Evolutionary conservation across 1,140 invertebrate species (phyloP).

Genomic region (Armadillidium nasatum): DNA sequence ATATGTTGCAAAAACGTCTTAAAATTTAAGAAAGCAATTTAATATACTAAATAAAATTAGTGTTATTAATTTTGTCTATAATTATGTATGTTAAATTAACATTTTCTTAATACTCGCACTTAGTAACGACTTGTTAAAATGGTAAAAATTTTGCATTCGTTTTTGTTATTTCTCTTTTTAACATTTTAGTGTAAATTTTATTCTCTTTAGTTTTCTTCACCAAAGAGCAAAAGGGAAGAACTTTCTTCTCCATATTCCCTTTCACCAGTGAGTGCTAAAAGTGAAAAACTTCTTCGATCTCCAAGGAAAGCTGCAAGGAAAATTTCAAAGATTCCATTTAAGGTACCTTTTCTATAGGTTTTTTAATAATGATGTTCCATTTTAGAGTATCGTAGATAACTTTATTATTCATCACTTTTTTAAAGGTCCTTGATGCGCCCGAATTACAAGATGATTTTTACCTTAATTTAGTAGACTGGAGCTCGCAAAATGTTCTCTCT

Average conservation of each 20-base stretch:
- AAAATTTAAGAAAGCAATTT: too few species aligned
- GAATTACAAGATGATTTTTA: constrained; percentile 99
- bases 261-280: constrained; percentile 88
- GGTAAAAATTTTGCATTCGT: constrained; percentile 19
- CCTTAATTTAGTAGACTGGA: constrained; percentile 98
- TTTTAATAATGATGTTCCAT: too few species aligned
- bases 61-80: too few species aligned
- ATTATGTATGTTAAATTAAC: background rate
- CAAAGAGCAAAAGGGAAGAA: constrained; percentile 55
- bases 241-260: constrained; percentile 78
- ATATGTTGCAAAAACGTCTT: too few species aligned
- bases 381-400: too few species aligned
- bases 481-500: constrained; percentile 94
- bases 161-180: background rate
- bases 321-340: constrained; percentile 95
- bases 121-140: background rate
- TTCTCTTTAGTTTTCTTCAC: constrained; percentile 46
- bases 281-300: constrained; percentile 86
- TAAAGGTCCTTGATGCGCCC: constrained; percentile 85
- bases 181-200: constrained; percentile 21
- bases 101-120: background rate
- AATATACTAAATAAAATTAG: too few species aligned
- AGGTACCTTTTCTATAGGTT: constrained; percentile 58
- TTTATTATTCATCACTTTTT: too few species aligned
- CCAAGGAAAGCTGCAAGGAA: constrained; percentile 91